Evolutionary conservation across 2,797 vertebrate species (phyloP), one percentile per base, ranked within the genome.

Genomic region (Choloepus didactylus): DNA sequence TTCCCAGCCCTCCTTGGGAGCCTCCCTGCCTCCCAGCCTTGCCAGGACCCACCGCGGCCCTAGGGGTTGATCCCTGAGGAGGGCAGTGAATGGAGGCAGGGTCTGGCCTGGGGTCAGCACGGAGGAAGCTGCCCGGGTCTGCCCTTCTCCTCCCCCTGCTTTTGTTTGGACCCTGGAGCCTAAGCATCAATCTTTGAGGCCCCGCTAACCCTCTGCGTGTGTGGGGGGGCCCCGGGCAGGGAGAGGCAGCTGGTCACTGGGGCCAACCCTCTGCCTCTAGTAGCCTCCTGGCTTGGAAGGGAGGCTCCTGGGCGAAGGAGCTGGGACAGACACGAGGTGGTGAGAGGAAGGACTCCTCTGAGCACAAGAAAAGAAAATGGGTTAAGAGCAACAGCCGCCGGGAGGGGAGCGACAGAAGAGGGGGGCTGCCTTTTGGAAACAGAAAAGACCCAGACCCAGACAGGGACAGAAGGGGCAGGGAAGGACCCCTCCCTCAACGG

Each of bases 381-480:
- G 69, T 14, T 31, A 21, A 16, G 5, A n/a, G 60, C 0, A 1
- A 49, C 70, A 84, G 89, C 73, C 80, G 81, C 87, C 35, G 49
- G 21, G 15, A 67, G 72, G 73, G 31, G 66, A 62, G 72, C 5
- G 1, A 25, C 27, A n/a, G 72, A 82, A 67, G 41, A 44, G 23
- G 49, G 83, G 67, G 62, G 41, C 70, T 85, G 72, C 76, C 56
- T 62, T 87, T 91, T 64, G 82, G 67, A 90, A 92, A 85, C 51
- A 64, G 80, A 94, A 44, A 85, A 89, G 76, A 85, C 84, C 25
- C 83, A 80, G 93, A 93, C 38, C 64, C 89, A 91, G 89, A 77
- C 83, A 5, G 66, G 62, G 73, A 72, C 84, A 86, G 76, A 29
- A 89, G 44, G 83, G 93, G 10, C 1, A 10, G 64, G 49, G 83